Evolutionary conservation across 2,888 invertebrate species (phyloP).

Genomic region (Cecidostiba fungosa): DNA sequence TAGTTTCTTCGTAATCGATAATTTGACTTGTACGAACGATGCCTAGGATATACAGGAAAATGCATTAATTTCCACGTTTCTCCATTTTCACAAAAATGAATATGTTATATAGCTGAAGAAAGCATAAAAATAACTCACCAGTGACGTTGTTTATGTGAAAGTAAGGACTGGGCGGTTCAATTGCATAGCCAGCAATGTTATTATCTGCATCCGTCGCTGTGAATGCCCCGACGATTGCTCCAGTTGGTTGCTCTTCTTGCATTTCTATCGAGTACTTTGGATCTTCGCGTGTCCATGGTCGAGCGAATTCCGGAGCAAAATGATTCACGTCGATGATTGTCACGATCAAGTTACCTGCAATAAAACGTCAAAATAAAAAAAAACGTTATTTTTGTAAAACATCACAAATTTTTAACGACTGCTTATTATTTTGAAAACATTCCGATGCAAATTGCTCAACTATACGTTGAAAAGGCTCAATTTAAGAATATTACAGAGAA

Average conservation of each 20-base stretch:
- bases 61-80: not conserved
- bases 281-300: conserved; percentile 87
- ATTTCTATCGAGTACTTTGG: conserved; percentile 86
- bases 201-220: conserved; percentile 92
- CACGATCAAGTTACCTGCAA: conserved; percentile 83
- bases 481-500: not conserved
- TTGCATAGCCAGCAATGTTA: conserved; percentile 88
- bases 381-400: no score
- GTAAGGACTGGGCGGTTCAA: conserved; percentile 87
- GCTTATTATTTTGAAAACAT: no score
- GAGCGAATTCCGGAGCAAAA: conserved; percentile 84
- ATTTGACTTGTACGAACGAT: conserved; percentile 88
- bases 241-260: conserved; percentile 91
- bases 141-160: conserved; percentile 91
- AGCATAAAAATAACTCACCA: conserved; percentile 80
- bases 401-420: no score
- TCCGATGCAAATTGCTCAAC: not conserved
- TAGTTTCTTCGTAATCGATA: conserved; percentile 92
- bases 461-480: not conserved
- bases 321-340: conserved; percentile 84
- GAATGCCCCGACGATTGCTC: conserved; percentile 89
- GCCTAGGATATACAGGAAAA: conserved; percentile 80
- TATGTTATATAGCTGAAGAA: conserved; percentile 25
- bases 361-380: no score
- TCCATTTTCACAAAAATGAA: not conserved